Evolutionary conservation across 2,797 vertebrate genomes (phyloP).

Genomic region (Oreortyx pictus): DNA sequence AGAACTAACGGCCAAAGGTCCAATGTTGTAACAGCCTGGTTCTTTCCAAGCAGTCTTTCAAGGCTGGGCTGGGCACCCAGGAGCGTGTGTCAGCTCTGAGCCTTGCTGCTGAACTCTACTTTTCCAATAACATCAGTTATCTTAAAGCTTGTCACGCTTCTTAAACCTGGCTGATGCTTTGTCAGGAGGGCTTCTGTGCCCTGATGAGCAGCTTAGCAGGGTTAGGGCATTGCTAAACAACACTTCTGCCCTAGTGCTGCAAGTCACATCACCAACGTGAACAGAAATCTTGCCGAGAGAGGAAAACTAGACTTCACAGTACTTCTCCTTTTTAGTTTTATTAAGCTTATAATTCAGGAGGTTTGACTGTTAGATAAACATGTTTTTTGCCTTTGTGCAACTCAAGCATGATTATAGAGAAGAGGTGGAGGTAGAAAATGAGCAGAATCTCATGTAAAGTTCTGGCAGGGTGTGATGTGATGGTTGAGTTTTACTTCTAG

Average conservation of each 20-base stretch:
- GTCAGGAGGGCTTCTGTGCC: not conserved
- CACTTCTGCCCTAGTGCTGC: not conserved
- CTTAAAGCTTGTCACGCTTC: not conserved
- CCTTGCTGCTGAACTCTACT: not conserved
- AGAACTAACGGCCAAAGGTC: not conserved
- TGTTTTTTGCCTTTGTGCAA: not conserved
- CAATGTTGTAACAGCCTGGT: rapidly evolving
- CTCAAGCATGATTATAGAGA: not conserved
- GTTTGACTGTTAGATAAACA: not conserved
- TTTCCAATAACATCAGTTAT: not conserved
- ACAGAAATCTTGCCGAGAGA: not conserved
- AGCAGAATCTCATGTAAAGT: not conserved
- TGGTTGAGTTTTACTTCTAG: not conserved
- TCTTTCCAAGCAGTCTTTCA: not conserved
- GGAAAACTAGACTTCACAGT: not conserved
- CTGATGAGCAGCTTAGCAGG: not conserved
- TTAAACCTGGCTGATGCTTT: not conserved
- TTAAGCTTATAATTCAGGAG: not conserved
- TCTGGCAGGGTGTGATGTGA: not conserved
- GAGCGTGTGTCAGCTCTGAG: not conserved
- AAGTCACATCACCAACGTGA: not conserved
- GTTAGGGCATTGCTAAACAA: not conserved
- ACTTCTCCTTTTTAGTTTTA: not conserved
- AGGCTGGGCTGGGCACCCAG: not conserved
- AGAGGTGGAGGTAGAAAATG: not conserved